Evolutionary conservation across 1,140 invertebrate species (phyloP), one percentile per base, ranked within the genome.

Genomic region (Tribolium madens): DNA sequence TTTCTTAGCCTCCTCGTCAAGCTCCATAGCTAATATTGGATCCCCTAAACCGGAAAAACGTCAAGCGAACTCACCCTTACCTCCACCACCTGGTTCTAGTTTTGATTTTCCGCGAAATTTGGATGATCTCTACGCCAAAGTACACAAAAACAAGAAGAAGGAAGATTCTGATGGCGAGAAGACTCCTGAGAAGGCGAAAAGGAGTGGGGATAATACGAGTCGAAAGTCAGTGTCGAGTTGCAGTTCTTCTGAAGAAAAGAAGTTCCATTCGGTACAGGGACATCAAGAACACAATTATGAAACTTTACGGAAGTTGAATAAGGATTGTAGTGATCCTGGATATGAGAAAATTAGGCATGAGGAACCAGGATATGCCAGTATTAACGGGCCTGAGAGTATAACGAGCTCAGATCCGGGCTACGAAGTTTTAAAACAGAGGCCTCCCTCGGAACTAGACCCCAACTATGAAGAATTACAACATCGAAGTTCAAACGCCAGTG

Each of bases 101-200:
- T 60, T 77, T 7, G 79, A 83, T 57, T 73, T 77, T 33, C 74
- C 75, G 76, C 73, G 78, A 68, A 92, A 92, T 80, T 81, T 94
- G 0, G 95, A 96, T 82, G 94, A 95, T 79, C 94, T 96, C 92
- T 96, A 96, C 83, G 94, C 94, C 0, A 96, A 96, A 87, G 94
- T 95, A 0, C 90, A 92, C 81, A 93, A 94, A 81, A 92, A 91
- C 83, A 88, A 89, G 17, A 88, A 88, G 36, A 82, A 81, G 36
- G 76, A 80, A 10, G 78, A 81, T 33, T 64, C 71, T 4, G 68
- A 72, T 21, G 64, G 78, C 1, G 82, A 84, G 12, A 79, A 77
- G 53, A 73, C 78, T 12, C 46, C 60, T 10, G 69, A 68, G 31
- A 70, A 36, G 26, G 12, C 13, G 13, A 36, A 74, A 76, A 15